Evolutionary conservation across 1,140 invertebrate genomes (phyloP).

Genomic region (Cotesia typhae): DNA sequence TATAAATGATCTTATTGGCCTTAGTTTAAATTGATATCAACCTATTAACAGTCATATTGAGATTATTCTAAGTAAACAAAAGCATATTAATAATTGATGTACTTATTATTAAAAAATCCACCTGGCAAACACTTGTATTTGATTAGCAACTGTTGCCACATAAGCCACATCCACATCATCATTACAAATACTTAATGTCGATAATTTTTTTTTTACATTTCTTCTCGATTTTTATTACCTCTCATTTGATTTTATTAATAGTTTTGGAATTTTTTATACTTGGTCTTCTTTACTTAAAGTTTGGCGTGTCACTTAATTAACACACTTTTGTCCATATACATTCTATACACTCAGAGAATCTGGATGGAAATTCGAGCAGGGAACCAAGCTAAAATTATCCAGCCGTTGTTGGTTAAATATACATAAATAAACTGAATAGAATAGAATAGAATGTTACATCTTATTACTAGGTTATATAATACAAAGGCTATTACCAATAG

Average conservation of each 20-base stretch:
- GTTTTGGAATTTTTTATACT: conserved; percentile 1
- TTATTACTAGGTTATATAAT: too few species aligned
- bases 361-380: conserved; percentile 19
- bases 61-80: conserved; percentile 16
- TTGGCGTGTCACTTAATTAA: not conserved
- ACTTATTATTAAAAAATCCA: conserved; percentile 32
- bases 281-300: not conserved
- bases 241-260: not conserved
- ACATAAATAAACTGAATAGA: conserved; percentile 4
- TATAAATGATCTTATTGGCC: too few species aligned
- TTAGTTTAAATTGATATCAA: too few species aligned
- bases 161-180: conserved; percentile 44
- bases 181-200: conserved; percentile 12
- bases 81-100: conserved; percentile 1
- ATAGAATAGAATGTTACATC: too few species aligned
- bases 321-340: not conserved
- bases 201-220: conserved; percentile 28
- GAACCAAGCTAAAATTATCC: conserved; percentile 30
- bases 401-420: conserved; percentile 9
- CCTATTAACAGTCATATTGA: conserved; percentile 3
- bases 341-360: not conserved
- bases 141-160: conserved; percentile 53
- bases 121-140: conserved; percentile 59
- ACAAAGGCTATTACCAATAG: too few species aligned
- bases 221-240: conserved; percentile 15